Evolutionary conservation across 1,140 invertebrate species (phyloP).

Genomic region (Megalopta genalis): DNA sequence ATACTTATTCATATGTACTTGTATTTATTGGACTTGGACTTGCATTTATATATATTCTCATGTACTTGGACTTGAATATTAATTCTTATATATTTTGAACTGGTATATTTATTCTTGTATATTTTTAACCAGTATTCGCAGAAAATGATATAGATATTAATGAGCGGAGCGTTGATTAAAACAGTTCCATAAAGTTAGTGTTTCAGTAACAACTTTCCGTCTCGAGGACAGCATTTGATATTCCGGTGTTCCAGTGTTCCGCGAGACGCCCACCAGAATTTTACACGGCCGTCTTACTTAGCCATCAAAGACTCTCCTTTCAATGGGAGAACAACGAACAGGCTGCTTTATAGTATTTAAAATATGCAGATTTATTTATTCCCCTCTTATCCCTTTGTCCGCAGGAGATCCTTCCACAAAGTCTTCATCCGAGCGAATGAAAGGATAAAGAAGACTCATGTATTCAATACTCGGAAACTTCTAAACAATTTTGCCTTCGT

Average conservation of each 20-base stretch:
- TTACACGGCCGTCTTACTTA: constrained; percentile 1
- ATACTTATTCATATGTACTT: no score
- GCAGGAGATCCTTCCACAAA: not conserved
- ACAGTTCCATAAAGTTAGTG: not conserved
- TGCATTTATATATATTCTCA: no score
- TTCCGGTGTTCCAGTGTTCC: not conserved
- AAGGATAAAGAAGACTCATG: not conserved
- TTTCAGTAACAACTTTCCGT: not conserved
- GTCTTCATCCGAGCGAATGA: not conserved
- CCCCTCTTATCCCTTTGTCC: not conserved
- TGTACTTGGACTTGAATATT: no score
- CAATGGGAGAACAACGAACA: not conserved
- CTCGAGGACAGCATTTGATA: not conserved
- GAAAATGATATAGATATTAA: no score
- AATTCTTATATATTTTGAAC: no score
- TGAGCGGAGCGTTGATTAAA: not conserved
- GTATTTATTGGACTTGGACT: no score
- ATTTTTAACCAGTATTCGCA: no score
- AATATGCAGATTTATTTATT: constrained; percentile 35
- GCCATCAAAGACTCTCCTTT: constrained; percentile 1
- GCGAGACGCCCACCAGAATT: not conserved
- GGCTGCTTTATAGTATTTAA: constrained; percentile 6
- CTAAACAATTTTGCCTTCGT: not conserved
- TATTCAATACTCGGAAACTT: not conserved
- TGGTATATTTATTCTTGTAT: no score